Conservation (phyloP, 2,888 invertebrate genomes). For the Leptopterna dolabrata region DNA sequence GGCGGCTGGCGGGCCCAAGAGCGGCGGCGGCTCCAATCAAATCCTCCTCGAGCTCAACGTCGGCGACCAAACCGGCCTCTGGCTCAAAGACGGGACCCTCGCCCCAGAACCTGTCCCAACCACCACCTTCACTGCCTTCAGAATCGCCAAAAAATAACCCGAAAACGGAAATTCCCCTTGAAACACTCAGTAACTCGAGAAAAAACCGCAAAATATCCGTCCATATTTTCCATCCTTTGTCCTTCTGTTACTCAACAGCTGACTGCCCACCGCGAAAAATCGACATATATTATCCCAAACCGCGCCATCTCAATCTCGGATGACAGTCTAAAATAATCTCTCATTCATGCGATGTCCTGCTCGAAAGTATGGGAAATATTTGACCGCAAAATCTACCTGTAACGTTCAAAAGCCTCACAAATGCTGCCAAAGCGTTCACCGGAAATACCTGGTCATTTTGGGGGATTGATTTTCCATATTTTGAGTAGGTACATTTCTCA, state of each 20-base stretch:
- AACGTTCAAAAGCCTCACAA: too few relatives aligned
- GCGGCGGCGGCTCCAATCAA: conserved; percentile 66
- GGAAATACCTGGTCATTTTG: too few relatives aligned
- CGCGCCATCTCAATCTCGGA: too few relatives aligned
- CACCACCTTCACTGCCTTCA: conserved; percentile 61
- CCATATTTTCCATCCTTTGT: neutral
- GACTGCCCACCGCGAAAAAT: neutral
- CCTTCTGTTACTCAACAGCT: neutral
- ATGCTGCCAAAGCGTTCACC: too few relatives aligned
- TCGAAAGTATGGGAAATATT: too few relatives aligned
- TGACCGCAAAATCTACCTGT: too few relatives aligned
- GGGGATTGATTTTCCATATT: too few relatives aligned
- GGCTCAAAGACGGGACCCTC: conserved; percentile 66
- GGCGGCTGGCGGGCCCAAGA: conserved; percentile 58
- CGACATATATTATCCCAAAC: neutral
- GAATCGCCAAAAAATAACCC: conserved; percentile 61
- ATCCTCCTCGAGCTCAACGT: conserved; percentile 66
- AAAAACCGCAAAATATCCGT: neutral
- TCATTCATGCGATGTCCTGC: too few relatives aligned
- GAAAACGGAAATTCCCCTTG: neutral
- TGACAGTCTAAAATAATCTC: too few relatives aligned
- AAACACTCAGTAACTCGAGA: neutral
- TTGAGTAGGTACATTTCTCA: too few relatives aligned
- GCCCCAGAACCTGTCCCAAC: conserved; percentile 61
- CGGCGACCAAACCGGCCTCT: conserved; percentile 67